Conservation (phyloP, 2,888 invertebrate genomes). For the Matsumyia berberina region DNA sequence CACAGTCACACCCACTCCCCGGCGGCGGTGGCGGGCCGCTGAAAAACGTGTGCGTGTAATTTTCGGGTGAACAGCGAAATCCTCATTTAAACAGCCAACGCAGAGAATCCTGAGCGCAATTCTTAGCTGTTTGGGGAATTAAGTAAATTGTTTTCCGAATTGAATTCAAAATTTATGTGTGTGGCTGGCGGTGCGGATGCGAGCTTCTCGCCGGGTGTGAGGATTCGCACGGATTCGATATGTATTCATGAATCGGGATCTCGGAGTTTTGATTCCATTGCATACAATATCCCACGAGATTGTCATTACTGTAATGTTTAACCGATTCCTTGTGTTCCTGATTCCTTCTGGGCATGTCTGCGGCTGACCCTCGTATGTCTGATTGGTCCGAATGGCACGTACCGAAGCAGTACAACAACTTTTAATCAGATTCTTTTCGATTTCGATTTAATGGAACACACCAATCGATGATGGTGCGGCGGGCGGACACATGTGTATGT, state of each 20-base stretch:
- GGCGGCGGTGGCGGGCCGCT: constrained; percentile 2
- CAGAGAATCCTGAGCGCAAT: constrained; percentile 36
- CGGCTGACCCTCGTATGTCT: constrained; percentile 26
- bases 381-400: constrained; percentile 53
- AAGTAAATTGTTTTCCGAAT: constrained; percentile 73
- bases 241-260: constrained; percentile 73
- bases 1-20: constrained; percentile 9
- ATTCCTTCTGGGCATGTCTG: constrained; percentile 12
- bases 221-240: constrained; percentile 61
- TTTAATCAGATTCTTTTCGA: constrained; percentile 70
- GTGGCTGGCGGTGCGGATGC: constrained; percentile 32
- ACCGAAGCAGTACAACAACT: constrained; percentile 58
- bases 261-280: constrained; percentile 60
- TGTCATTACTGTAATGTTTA: constrained; percentile 65
- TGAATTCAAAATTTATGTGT: constrained; percentile 70
- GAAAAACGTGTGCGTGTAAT: constrained; percentile 59
- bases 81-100: constrained; percentile 50
- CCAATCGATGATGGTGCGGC: constrained; percentile 36
- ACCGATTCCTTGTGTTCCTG: constrained; percentile 48
- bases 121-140: constrained; percentile 69
- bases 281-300: constrained; percentile 55
- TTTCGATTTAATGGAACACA: constrained; percentile 59
- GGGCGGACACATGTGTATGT: neutral
- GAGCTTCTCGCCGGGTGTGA: constrained; percentile 4
- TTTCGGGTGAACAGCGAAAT: constrained; percentile 37